A percentile compares a stretch with the other conserved stretches of the same genome.
These are phyloP conservation scores for Xenopus petersii DNA, from an alignment of 2,797 vertebrate species.

Conservation along the genomic window DNA sequence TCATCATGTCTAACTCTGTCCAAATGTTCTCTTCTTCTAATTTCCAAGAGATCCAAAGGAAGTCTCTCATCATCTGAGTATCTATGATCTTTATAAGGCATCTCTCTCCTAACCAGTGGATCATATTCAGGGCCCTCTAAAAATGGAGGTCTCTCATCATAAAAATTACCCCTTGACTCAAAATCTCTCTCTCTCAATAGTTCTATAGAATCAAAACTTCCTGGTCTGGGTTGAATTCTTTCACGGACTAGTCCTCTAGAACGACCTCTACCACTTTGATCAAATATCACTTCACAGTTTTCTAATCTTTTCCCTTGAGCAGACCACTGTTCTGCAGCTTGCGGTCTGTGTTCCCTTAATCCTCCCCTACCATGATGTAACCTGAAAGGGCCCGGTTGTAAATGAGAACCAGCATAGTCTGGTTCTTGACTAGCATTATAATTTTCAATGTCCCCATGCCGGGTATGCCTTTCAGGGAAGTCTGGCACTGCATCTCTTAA, in stretches of 20 bases:
- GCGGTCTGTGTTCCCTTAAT: not conserved
- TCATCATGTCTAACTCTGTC: slow-evolving; percentile 70
- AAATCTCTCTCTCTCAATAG: slow-evolving; percentile 58
- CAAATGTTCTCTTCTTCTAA: slow-evolving; percentile 63
- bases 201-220: slow-evolving; percentile 49
- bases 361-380: not conserved
- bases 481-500: not conserved
- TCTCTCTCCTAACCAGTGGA: slow-evolving; percentile 64
- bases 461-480: not conserved
- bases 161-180: slow-evolving; percentile 15
- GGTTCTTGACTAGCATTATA: not conserved
- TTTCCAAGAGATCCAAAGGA: slow-evolving; percentile 72
- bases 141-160: slow-evolving; percentile 38
- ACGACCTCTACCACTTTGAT: slow-evolving; percentile 55
- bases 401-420: not conserved
- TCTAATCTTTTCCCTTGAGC: slow-evolving; percentile 13
- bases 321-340: not conserved
- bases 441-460: not conserved
- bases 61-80: slow-evolving; percentile 76
- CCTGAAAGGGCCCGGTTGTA: not conserved
- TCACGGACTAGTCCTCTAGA: slow-evolving; percentile 52
- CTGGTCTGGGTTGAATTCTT: slow-evolving; percentile 59
- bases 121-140: slow-evolving; percentile 58
- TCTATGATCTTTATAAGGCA: slow-evolving; percentile 60
- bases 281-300: slow-evolving; percentile 5